Percentiles rank a stretch among this genome's conserved stretches.
These are phyloP conservation scores for Spilogale gracilis DNA, from an alignment of 2,113 vertebrate species.

Conservation along the genomic window DNA sequence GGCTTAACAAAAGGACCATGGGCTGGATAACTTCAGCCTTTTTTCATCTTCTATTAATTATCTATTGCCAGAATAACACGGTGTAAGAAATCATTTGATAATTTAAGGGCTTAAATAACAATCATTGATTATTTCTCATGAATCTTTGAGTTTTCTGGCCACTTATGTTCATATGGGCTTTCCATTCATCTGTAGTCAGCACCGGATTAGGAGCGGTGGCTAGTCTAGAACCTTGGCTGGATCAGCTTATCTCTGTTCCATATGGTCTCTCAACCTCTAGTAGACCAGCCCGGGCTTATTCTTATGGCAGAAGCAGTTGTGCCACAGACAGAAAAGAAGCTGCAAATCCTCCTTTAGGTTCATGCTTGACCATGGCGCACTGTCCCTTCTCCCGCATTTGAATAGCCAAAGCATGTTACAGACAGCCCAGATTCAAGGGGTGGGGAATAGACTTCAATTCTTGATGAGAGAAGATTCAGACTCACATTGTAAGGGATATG, in stretches of 20 bases:
- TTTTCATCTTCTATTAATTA: background rate
- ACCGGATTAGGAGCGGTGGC: background rate
- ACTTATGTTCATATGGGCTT: background rate
- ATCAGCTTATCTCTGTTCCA: background rate
- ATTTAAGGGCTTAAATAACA: background rate
- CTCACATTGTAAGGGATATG: background rate
- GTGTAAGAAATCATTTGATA: background rate
- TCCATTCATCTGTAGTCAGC: background rate
- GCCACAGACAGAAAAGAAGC: background rate
- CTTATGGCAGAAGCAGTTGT: background rate
- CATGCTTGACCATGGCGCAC: background rate
- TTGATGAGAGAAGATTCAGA: background rate
- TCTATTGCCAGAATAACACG: background rate
- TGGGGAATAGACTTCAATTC: background rate
- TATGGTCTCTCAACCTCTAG: background rate
- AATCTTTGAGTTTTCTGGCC: background rate
- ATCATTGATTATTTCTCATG: background rate
- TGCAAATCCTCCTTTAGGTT: background rate
- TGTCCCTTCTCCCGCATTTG: background rate
- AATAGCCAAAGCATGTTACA: background rate
- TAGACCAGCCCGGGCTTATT: background rate
- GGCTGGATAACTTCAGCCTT: background rate
- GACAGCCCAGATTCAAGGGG: background rate
- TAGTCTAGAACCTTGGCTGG: background rate
- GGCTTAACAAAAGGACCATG: background rate